Base-by-base conservation (phyloP, 2,113 vertebrate species). In the Gopherus evgoodei region DNA sequence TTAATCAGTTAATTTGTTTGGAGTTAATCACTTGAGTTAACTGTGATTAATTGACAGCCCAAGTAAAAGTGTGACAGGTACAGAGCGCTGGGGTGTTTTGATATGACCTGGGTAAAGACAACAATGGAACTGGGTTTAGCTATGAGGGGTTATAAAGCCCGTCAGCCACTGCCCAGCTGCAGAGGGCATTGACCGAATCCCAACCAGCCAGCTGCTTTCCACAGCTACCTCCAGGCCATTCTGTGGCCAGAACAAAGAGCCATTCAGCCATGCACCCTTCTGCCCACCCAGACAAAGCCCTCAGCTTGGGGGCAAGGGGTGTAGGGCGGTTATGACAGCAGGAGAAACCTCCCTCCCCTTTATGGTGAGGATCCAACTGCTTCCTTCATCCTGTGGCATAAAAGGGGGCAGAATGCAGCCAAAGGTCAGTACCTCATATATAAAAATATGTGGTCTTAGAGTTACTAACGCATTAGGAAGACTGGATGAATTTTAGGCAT, bases 151-250 rank as follows among this genome's bases (percentile, higher is more conserved):
- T 69, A 38, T 8, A 38, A n/a, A 19, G 62, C 31, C 62, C 2
- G 62, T 65, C 72, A 76, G 22, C 22, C 72, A 76, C 72, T 12
- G 38, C 17, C 22, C n/a, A 75, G 72, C n/a, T 72, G 19, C n/a
- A 44, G 38, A 42, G 42, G 38, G 72, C 2, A 5, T 0, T 1
- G 42, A 25, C 57, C 86, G 12, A 49, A 79, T 49, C 22, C 22
- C 62, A 83, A 5, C 2, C 0, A 0, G 38, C 16, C 49, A 3
- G 62, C 6, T 3, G 3, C 75, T 76, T 44, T 27, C 25, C 75
- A 76, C 75, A 7, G 42, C 75, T 78, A 16, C 25, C 22, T 78
- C 25, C 38, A 11, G 42, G 12, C 19, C 12, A 25, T 22, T 22
- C 42, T 25, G 21, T 12, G 16, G 24, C 25, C 42, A 78, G 75